Base-by-base conservation (phyloP, 2,113 vertebrate genomes). In the Nyctereutes procyonoides region DNA sequence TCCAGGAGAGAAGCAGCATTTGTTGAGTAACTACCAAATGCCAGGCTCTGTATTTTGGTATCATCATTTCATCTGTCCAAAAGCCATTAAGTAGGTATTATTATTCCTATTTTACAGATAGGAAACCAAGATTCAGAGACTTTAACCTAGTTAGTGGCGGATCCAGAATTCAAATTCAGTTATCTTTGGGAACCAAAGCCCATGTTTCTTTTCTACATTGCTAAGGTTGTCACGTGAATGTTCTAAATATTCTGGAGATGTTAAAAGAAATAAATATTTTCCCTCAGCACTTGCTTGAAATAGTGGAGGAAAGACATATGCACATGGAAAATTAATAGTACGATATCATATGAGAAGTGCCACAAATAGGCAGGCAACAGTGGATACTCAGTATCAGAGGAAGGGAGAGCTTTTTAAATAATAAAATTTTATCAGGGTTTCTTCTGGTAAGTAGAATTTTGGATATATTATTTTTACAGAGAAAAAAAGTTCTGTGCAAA, bases 351-450 rank as follows among this genome's bases (percentile, higher is more conserved):
- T n/a, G 82, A 51, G 26, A 73, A 65, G 43, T 71, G 51, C 48
- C 32, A 2, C 7, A 43, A 16, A 76, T 8, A 4, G 9, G 14
- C 56, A 35, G 30, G 62, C 63, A 19, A 26, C 65, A n/a, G 0
- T 24, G 10, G 15, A 11, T 83, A 14, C 58, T 35, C 62, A 62
- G 53, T 9, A 15, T 67, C 38, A 15, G 26, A 30, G 58, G 12
- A 79, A 24, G 43, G 38, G 88, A 60, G 24, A 48, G 53, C 62
- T 97, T 87, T 96, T 96, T 71, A 85, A 94, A 93, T 69, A 51
- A 56, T 24, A 51, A 69, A 74, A 87, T 53, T 71, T 74, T 80
- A 17, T 10, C 14, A 69, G 4, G 11, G 26, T 71, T 38, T 60
- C 53, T 58, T 48, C 38, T 51, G 65, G 4, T 84, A 35, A 85